Base-by-base conservation (phyloP, 2,797 vertebrate genomes). In the Betta splendens region DNA sequence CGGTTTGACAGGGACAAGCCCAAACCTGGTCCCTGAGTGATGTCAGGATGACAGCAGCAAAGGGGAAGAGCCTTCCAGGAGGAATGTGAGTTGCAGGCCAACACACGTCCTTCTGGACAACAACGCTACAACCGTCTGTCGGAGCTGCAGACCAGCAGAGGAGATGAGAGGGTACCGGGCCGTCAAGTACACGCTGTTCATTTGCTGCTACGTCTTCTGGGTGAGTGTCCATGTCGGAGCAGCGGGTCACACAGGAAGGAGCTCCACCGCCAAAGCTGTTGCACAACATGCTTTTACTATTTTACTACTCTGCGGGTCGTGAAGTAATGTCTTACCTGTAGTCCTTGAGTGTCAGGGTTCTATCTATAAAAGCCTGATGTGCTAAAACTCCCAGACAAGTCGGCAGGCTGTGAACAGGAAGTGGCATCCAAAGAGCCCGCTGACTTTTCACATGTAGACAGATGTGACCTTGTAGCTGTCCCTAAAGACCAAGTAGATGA, bases 121-220 rank as follows among this genome's bases (percentile, higher is more conserved):
- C 28, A 48, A 15, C 6, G 38, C 43, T n/a, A 7, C 7, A 52
- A 28, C 7, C 48, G 32, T 23, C 33, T 42, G n/a, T 4, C 18
- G 21, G 23, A 15, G n/a, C n/a, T 35, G 54, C 42, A 22, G 47
- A 54, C 15, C n/a, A 0, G 0, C 39, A 57, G 72, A 28, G 64
- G 76, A 59, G 33, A 92, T 89, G 86, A 89, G 84, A 68, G 73
- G 89, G 23, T 92, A 89, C 84, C 39, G 81, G 64, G 64, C 39
- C 36, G 47, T 91, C 18, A 92, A 93, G 28, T 92, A 90, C 84
- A 89, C 77, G 2, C 42, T 93, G 5, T 93, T 92, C 59, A 18
- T 88, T 68, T 91, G 80, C 79, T 93, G 92, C 78, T 92, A 92
- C 66, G 44, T 89, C 36, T 90, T 93, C 72, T 92, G 91, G 91